A percentile compares a stretch with the other conserved stretches of the same genome.
Evolutionary conservation across 2,888 invertebrate species (phyloP).

Genomic region (Lepidochrysops patricia): DNA sequence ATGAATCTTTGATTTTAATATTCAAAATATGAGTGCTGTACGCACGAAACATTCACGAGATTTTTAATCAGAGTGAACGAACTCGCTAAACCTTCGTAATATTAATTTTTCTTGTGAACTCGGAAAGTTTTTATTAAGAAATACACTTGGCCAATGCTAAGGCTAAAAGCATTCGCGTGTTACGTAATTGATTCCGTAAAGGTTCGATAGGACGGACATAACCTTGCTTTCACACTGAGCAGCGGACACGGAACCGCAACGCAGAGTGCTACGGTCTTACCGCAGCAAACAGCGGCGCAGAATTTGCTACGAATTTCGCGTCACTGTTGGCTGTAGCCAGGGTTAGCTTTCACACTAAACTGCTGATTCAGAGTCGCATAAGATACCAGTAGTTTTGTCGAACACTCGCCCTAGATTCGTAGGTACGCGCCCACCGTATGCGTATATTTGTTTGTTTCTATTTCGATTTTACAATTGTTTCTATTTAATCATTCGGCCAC

Average conservation of each 20-base stretch:
- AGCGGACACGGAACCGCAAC: not conserved
- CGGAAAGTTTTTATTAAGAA: constrained; percentile 19
- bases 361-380: too few species aligned
- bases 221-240: not conserved
- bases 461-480: too few species aligned
- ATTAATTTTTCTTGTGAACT: constrained; percentile 4
- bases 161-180: constrained; percentile 11
- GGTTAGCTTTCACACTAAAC: too few species aligned
- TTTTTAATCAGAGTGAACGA: constrained; percentile 7
- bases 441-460: too few species aligned
- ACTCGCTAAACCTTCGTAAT: constrained; percentile 4
- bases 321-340: too few species aligned
- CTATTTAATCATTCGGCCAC: too few species aligned
- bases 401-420: too few species aligned
- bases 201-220: constrained; percentile 20
- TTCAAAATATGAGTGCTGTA: not conserved
- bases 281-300: too few species aligned
- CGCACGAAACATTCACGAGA: not conserved
- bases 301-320: too few species aligned
- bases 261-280: not conserved
- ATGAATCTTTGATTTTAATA: not conserved
- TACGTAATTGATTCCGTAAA: constrained; percentile 9
- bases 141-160: constrained; percentile 24
- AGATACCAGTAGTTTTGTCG: too few species aligned
- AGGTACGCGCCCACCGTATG: too few species aligned